These are phyloP conservation scores for Hoplostethus atlanticus DNA, from an alignment of 2,797 vertebrate genomes.

Conservation along the genomic window DNA sequence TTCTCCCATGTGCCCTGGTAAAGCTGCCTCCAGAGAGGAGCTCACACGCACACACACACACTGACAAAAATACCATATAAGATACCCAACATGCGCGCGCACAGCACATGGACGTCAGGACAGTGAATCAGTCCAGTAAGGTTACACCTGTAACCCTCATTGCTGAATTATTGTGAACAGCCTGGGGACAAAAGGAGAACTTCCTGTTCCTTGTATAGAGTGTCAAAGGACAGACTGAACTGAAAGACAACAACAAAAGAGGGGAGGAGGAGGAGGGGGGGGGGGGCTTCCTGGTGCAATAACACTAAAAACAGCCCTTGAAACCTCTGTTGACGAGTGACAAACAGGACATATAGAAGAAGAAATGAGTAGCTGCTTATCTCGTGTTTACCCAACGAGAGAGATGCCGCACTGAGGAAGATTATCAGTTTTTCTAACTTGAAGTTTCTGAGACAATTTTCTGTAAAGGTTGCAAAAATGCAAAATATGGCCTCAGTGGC, in stretches of 20 bases:
- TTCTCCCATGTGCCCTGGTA: neutral
- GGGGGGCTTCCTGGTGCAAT: constrained; percentile 31
- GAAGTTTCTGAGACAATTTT: no score
- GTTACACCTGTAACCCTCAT: constrained; percentile 31
- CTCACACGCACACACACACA: neutral
- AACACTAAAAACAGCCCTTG: constrained; percentile 46
- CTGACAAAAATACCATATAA: neutral
- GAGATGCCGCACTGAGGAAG: constrained; percentile 13
- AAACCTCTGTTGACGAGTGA: constrained; percentile 11
- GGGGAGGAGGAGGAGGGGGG: neutral
- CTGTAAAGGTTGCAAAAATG: no score
- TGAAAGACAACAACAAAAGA: constrained; percentile 36
- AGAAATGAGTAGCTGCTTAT: constrained; percentile 28
- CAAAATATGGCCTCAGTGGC: no score
- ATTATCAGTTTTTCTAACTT: neutral
- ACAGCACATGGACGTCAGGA: neutral
- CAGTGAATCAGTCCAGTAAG: constrained; percentile 4
- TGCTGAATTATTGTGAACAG: constrained; percentile 20
- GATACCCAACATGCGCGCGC: constrained; percentile 3
- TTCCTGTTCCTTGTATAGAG: constrained; percentile 62
- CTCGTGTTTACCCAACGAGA: neutral
- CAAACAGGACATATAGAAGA: constrained; percentile 11
- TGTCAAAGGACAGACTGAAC: constrained; percentile 27
- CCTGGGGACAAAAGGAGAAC: constrained; percentile 47
- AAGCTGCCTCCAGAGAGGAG: neutral